Evolutionary conservation across 2,888 invertebrate species (phyloP), one percentile per base, ranked within the genome.

Genomic region (Furcula furcula): DNA sequence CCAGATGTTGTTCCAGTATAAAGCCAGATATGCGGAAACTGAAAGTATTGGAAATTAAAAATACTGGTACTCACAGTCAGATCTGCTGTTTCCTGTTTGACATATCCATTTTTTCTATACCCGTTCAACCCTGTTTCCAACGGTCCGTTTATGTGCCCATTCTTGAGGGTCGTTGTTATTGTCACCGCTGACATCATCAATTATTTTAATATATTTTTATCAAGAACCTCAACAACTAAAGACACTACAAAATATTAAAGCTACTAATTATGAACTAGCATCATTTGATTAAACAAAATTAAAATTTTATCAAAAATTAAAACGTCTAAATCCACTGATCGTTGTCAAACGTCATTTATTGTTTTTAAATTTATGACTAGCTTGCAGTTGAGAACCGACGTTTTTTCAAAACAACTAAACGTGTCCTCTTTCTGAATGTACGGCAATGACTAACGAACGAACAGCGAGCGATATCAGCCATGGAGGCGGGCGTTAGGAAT

Each of bases 181-280:
- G 85, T 86, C 43, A 83, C 50, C 39, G 85, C 68, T 65, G 86
- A 80, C 84, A 85, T 84, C 55, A 62, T 76, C 42, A 59, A 68
- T 42, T 46, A 51, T 55, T 48, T 39, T 28, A 33, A 37, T 36
- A 32, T 52, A 42, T 29, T 41, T 36, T 43, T 52, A 38, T 43
- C 40, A 36, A 43, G 35, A 37, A 32, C 44, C 30, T 19, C 25
- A 33, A 46, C 32, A 33, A 31, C 28, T 36, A n/a, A 36, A 34
- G 30, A 36, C 31, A 29, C 34, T 35, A 34, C 22, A 31, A 36
- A 45, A 46, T 40, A 46, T 46, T 45, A 46, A 46, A 43, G 27
- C 45, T 53, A 49, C 31, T 33, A 47, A 50, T 28, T 27, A 46
- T 42, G 47, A 53, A 56, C 47, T 45, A 35, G 33, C 39, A 40